phyloP scores from a whole-genome alignment of 2,797 vertebrate genomes.

The Hafferia zeledoni region DNA sequence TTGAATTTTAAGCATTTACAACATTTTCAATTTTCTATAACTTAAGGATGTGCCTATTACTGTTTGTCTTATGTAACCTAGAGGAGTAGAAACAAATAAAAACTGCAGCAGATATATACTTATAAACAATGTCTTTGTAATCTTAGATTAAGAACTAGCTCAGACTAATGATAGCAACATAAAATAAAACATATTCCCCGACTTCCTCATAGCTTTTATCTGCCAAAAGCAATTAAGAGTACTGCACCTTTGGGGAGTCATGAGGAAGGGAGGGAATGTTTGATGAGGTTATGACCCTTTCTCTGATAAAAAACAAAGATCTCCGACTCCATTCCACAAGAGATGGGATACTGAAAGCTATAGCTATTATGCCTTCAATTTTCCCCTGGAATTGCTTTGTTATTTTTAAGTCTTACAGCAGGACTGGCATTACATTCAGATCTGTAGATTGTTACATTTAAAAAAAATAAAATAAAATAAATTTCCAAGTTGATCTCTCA shows the following conservation, averaged over 20 bases:
- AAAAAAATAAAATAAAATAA: neutral
- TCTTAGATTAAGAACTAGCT: conserved; percentile 26
- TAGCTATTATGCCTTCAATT: neutral
- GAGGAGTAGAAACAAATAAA: neutral
- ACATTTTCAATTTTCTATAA: neutral
- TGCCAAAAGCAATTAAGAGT: conserved; percentile 55
- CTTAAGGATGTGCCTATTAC: neutral
- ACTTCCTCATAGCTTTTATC: conserved; percentile 54
- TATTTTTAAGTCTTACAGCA: neutral
- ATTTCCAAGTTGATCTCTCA: neutral
- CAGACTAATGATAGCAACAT: conserved; percentile 20
- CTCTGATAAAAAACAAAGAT: conserved; percentile 25
- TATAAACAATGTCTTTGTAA: neutral
- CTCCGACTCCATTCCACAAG: neutral
- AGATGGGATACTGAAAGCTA: neutral
- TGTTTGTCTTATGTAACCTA: neutral
- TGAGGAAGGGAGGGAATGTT: conserved; percentile 50
- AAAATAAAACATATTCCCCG: conserved; percentile 15
- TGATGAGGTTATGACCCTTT: conserved; percentile 3
- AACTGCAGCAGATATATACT: neutral
- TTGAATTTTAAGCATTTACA: neutral
- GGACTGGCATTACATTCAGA: neutral
- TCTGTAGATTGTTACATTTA: neutral
- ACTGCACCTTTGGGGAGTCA: conserved; percentile 24
- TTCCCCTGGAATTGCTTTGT: neutral